phyloP scores from a whole-genome alignment of 2,113 vertebrate genomes.

The Syngnathus scovelli region DNA sequence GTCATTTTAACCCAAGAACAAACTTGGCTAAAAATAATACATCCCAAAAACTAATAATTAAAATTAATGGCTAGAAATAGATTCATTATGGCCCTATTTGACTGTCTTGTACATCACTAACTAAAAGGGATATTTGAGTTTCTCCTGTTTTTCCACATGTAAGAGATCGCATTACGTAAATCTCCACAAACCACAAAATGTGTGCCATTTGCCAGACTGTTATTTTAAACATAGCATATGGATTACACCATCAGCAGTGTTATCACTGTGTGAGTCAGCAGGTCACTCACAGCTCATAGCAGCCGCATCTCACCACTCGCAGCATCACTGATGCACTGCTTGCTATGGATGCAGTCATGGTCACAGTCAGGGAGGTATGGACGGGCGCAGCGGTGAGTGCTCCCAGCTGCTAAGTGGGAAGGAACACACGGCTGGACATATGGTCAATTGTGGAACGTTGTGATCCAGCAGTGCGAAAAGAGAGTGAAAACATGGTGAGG shows the following conservation, averaged over 20 bases:
- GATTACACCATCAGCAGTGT: conserved; percentile 20
- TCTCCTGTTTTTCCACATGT: conserved; percentile 12
- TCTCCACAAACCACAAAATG: conserved; percentile 24
- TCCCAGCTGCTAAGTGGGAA: conserved; percentile 46
- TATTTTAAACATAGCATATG: conserved; percentile 20
- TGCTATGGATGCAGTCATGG: conserved; percentile 15
- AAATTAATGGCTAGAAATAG: background rate
- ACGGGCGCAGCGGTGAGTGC: conserved; percentile 35
- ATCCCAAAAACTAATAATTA: background rate
- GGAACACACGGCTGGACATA: conserved; percentile 57
- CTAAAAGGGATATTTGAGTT: background rate
- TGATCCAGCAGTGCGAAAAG: conserved; percentile 33
- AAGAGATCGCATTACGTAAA: conserved; percentile 17
- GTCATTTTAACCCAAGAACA: background rate
- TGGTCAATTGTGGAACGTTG: conserved; percentile 53
- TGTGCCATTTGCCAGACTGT: conserved; percentile 19
- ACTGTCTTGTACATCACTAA: conserved; percentile 1
- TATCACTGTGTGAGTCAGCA: conserved; percentile 9
- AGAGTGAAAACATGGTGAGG: conserved; percentile 49
- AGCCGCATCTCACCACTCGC: conserved; percentile 2
- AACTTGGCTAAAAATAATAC: background rate
- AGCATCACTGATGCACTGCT: conserved; percentile 8
- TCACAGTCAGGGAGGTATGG: conserved; percentile 32
- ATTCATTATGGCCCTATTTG: background rate
- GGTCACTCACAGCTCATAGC: conserved; percentile 4